Conservation (phyloP, 2,797 vertebrate species). For the Sorex maritimensis region DNA sequence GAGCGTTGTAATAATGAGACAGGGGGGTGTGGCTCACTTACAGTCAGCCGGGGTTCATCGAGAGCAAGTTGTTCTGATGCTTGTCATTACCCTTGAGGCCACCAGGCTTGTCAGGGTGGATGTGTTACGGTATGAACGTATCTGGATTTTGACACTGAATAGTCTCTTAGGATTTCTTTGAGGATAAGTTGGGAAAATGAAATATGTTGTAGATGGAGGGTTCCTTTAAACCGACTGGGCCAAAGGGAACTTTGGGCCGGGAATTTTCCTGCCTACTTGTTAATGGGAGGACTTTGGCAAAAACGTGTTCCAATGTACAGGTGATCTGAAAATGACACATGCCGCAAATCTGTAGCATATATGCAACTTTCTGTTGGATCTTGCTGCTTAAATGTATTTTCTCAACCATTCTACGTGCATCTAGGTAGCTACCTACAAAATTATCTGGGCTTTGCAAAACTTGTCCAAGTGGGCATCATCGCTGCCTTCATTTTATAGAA, state of each 20-base stretch:
- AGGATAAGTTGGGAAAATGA: background rate
- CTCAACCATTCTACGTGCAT: background rate
- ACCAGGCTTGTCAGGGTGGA: background rate
- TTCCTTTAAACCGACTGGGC: background rate
- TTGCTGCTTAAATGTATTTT: background rate
- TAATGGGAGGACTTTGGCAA: background rate
- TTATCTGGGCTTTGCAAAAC: background rate
- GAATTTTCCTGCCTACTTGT: background rate
- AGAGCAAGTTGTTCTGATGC: background rate
- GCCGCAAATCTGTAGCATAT: background rate
- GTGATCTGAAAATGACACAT: background rate
- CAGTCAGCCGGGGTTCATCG: slow-evolving; percentile 1
- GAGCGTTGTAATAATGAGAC: background rate
- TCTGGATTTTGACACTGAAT: background rate
- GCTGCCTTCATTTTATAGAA: background rate
- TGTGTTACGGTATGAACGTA: background rate
- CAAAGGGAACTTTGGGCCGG: background rate
- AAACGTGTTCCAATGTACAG: background rate
- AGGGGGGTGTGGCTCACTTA: background rate
- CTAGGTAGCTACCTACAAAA: background rate
- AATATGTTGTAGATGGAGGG: background rate
- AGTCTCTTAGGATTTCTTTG: background rate
- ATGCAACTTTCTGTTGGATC: background rate
- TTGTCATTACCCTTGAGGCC: background rate
- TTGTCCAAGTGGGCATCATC: background rate